Percentiles rank a stretch among this genome's conserved stretches.
Evolutionary conservation across 1,140 invertebrate species (phyloP).

Genomic region (Drosophila albomicans): DNA sequence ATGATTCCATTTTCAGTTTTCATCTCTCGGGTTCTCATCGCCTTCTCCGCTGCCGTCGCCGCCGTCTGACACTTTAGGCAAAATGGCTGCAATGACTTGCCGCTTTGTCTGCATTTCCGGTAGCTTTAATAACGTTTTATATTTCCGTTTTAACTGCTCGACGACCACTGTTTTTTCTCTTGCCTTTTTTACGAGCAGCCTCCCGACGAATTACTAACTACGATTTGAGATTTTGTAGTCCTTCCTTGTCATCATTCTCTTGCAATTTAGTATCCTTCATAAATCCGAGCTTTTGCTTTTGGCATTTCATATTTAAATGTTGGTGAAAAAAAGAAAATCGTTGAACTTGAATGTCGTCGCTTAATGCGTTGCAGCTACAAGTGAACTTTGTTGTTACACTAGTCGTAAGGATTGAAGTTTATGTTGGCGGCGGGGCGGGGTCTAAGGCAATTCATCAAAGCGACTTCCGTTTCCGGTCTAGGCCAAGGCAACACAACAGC

Average conservation of each 20-base stretch:
- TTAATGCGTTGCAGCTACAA: slow-evolving; percentile 20
- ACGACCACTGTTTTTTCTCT: too few relatives aligned
- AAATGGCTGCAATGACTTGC: slow-evolving; percentile 73
- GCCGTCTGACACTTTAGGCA: slow-evolving; percentile 65
- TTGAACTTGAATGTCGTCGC: slow-evolving; percentile 52
- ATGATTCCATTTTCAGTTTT: slow-evolving; percentile 19
- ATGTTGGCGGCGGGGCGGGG: too few relatives aligned
- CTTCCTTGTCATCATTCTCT: background rate
- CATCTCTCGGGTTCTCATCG: slow-evolving; percentile 22
- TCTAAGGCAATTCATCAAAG: slow-evolving; percentile 67
- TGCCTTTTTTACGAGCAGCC: slow-evolving; percentile 13
- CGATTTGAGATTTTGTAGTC: slow-evolving; percentile 1
- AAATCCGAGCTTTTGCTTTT: slow-evolving; percentile 40
- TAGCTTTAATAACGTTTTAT: slow-evolving; percentile 78
- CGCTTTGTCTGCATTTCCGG: slow-evolving; percentile 79
- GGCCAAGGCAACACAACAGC: slow-evolving; percentile 51
- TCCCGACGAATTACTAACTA: slow-evolving; percentile 5
- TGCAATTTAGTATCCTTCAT: slow-evolving; percentile 18
- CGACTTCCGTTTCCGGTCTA: slow-evolving; percentile 71
- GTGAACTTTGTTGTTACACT: background rate
- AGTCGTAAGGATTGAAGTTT: background rate
- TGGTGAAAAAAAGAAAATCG: slow-evolving; percentile 21
- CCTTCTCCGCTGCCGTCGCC: slow-evolving; percentile 34
- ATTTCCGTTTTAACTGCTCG: slow-evolving; percentile 27
- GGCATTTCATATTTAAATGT: slow-evolving; percentile 58